Percentiles rank a stretch among this genome's conserved stretches.
Evolutionary conservation across 2,888 invertebrate species (phyloP).

Genomic region (Caenorhabditis zanzibari): DNA sequence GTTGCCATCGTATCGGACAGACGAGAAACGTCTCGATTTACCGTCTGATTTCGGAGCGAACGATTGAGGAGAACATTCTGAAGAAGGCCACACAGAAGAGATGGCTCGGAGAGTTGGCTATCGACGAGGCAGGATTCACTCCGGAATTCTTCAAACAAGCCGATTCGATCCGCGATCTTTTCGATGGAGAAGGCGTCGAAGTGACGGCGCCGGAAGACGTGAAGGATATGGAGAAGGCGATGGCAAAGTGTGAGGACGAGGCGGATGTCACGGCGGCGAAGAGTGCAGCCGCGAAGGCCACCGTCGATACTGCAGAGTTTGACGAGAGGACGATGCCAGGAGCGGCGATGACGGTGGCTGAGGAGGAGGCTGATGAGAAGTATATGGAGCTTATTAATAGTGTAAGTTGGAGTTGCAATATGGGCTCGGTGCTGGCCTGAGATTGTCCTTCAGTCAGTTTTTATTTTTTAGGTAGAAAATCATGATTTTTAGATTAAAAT

Average conservation of each 20-base stretch:
- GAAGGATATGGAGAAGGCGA: conserved; percentile 77
- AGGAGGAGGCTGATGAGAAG: conserved; percentile 73
- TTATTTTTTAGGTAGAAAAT: too few species aligned
- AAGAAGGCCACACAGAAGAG: conserved; percentile 99
- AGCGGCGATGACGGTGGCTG: conserved; percentile 39
- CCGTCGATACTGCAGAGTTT: conserved; percentile 73
- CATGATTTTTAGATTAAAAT: too few species aligned
- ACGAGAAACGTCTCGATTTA: conserved; percentile 99
- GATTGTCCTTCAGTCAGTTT: too few species aligned
- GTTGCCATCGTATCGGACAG: conserved; percentile 99
- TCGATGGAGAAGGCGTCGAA: conserved; percentile 79
- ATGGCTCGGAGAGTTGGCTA: conserved; percentile 95
- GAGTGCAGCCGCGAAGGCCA: conserved; percentile 76
- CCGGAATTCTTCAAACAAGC: conserved; percentile 92
- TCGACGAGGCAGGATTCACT: conserved; percentile 98
- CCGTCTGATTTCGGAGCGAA: conserved; percentile 95
- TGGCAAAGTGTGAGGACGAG: conserved; percentile 81
- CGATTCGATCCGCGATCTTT: conserved; percentile 81
- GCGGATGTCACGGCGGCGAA: conserved; percentile 81
- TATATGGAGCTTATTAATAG: conserved; percentile 73
- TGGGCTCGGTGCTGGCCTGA: too few species aligned
- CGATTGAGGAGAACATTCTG: conserved; percentile 98
- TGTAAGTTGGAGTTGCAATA: background rate
- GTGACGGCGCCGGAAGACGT: conserved; percentile 66
- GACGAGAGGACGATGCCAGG: conserved; percentile 61